Conservation (phyloP, 2,888 invertebrate genomes). For the Carpatolechia fugitivella region DNA sequence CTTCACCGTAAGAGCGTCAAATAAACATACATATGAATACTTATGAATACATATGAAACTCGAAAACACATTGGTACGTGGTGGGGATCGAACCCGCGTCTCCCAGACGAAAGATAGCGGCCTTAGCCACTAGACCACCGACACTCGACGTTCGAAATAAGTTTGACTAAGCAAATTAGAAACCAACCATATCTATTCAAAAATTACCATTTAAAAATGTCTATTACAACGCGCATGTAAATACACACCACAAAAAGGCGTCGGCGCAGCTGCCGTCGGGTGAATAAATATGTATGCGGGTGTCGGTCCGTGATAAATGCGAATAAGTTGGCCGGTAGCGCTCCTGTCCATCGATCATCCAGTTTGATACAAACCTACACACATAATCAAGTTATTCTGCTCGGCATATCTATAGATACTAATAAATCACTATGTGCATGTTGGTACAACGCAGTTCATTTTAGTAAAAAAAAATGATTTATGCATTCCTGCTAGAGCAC, state of each 20-base stretch:
- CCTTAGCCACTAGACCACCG: too few species aligned
- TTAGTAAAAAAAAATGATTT: too few species aligned
- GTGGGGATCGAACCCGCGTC: too few species aligned
- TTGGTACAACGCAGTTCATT: too few species aligned
- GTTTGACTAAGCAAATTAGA: background rate
- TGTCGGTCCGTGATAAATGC: constrained; percentile 39
- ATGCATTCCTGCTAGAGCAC: too few species aligned
- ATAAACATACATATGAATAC: too few species aligned
- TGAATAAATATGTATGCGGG: constrained; percentile 40
- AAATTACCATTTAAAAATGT: constrained; percentile 18
- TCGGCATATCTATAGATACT: too few species aligned
- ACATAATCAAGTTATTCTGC: background rate
- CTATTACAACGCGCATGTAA: background rate
- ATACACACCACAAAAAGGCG: background rate
- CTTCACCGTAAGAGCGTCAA: too few species aligned
- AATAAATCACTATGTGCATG: too few species aligned
- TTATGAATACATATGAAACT: too few species aligned
- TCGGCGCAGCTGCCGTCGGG: constrained; percentile 20
- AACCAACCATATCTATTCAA: background rate
- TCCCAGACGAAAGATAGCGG: too few species aligned
- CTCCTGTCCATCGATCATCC: background rate
- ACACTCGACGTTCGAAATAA: background rate
- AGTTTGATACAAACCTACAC: background rate
- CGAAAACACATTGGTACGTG: too few species aligned
- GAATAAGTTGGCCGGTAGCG: constrained; percentile 22